A percentile compares a stretch with the other conserved stretches of the same genome.
Conservation (phyloP, 2,113 vertebrate genomes). For the Pituophis catenifer region DNA sequence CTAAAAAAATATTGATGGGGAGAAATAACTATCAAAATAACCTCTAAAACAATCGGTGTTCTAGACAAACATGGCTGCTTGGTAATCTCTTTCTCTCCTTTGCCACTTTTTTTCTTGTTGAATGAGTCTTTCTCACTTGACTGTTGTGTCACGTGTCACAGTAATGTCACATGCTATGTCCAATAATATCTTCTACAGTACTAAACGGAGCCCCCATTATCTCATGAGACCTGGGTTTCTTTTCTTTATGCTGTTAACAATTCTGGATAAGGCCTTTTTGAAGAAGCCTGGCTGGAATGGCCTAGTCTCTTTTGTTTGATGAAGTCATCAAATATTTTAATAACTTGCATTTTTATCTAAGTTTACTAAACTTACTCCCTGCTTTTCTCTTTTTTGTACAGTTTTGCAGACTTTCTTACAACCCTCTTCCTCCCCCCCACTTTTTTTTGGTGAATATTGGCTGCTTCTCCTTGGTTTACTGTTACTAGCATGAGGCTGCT, state of each 20-base stretch:
- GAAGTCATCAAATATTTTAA: background rate
- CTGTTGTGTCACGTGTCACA: background rate
- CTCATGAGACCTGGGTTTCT: no score
- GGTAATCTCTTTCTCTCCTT: background rate
- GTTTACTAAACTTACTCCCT: background rate
- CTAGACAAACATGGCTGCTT: background rate
- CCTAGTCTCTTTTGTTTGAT: background rate
- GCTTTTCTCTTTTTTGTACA: background rate
- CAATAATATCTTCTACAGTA: background rate
- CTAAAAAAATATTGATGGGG: background rate
- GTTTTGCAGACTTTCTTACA: background rate
- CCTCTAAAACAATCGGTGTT: background rate
- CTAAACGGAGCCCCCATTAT: background rate
- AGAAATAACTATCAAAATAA: no score
- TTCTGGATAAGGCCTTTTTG: background rate
- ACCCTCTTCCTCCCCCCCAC: background rate
- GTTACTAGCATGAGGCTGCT: fast-evolving
- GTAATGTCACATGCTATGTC: background rate
- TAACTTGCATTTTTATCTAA: background rate
- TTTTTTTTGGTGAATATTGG: background rate
- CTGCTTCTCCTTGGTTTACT: background rate
- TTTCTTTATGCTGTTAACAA: background rate
- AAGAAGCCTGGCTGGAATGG: background rate
- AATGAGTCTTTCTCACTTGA: background rate
- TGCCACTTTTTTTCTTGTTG: background rate